phyloP scores from a whole-genome alignment of 1,140 invertebrate species.

The Meloidogyne chitwoodi region DNA sequence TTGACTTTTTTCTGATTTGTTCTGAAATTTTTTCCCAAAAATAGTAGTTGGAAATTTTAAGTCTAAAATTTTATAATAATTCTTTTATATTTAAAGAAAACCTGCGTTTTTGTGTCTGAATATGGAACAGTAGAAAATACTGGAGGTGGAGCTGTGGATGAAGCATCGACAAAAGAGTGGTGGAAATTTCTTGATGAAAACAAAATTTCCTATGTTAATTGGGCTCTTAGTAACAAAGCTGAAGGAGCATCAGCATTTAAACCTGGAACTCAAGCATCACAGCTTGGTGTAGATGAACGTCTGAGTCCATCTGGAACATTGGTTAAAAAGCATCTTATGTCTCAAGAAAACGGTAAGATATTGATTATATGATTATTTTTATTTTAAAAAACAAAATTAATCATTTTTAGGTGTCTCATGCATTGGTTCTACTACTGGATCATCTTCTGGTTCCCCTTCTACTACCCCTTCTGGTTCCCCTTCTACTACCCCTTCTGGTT shows the following conservation, averaged over 20 bases:
- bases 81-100: background rate
- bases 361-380: background rate
- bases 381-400: background rate
- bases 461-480: too few species aligned
- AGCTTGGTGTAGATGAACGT: background rate
- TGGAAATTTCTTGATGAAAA: slow-evolving; percentile 23
- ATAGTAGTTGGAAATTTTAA: too few species aligned
- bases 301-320: background rate
- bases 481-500: background rate
- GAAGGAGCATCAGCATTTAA: background rate
- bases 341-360: background rate
- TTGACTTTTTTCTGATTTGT: too few species aligned
- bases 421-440: background rate
- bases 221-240: background rate
- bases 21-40: too few species aligned
- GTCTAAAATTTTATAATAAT: too few species aligned
- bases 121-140: slow-evolving; percentile 3
- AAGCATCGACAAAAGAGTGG: slow-evolving; percentile 6
- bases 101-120: background rate
- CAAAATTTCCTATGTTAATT: slow-evolving; percentile 15
- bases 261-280: background rate
- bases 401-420: background rate
- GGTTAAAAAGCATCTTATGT: background rate
- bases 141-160: slow-evolving; percentile 5
- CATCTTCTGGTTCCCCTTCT: too few species aligned